Base-by-base conservation (phyloP, 2,113 vertebrate genomes). In the Malurus melanocephalus region DNA sequence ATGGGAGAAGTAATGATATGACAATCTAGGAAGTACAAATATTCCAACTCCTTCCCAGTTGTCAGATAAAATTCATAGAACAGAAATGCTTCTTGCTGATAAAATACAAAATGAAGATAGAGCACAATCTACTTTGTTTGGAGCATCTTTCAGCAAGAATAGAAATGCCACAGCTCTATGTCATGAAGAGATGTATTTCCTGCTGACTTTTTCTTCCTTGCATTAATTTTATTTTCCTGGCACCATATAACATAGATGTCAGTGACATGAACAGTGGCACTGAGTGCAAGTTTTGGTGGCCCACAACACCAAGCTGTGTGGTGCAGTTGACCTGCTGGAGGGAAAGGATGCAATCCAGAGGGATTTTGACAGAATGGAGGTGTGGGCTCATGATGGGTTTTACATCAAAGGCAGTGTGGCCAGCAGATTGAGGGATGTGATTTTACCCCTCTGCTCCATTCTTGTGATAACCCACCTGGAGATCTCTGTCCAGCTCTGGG, bases 361-460 rank as follows among this genome's bases (percentile, higher is more conserved):
- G 26, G 26, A 18, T 62, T 71, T 33, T 76, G 55, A 28, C 18
- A n/a, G n/a, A 8, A 38, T 76, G 53, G 48, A 62, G 33, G 18
- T 6, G 8, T 14, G 20, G 48, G 20, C 33, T 33, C 9, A 12
- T 30, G 30, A 14, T 48, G 16, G 16, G 20, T 42, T 61, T 42
- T 61, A 28, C 20, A 42, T 33, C 65, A 55, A 55, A 62, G 28
- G 48, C 11, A 9, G 14, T 0, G 0, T 30, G 13, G 20, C n/a
- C 33, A 61, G 40, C 10, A 62, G 30, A 55, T 24, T 0, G 1
- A 48, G 13, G 49, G 24, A 18, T 24, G 24, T 10, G 49, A 42
- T 30, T 62, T 46, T 69, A 0, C 42, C 40, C 3, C 16, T 62
- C 40, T 62, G 20, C 13, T 42, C 43, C 24, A 7, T 3, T 2